Evolutionary conservation across 92 coral and sea anemone species (phyloP).

Genomic region (Epizoanthus ramosus): DNA sequence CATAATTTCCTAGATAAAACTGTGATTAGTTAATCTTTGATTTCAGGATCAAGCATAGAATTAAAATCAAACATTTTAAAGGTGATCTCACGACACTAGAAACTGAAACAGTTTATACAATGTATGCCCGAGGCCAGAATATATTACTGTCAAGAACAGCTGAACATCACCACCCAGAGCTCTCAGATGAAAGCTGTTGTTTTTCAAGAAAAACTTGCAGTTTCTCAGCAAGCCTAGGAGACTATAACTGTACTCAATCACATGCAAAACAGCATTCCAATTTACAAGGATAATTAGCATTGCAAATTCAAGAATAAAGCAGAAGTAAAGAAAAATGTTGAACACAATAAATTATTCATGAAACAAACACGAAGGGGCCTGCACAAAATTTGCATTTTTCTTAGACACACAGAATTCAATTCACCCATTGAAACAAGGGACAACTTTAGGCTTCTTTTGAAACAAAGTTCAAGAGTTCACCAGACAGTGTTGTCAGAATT

Average conservation of each 20-base stretch:
- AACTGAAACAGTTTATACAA: not conserved
- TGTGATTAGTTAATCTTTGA: not conserved
- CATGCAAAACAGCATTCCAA: not conserved
- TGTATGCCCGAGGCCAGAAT: constrained; percentile 11
- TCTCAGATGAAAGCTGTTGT: not conserved
- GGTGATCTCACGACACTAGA: not conserved
- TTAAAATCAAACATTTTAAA: not conserved
- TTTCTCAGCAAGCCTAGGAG: not conserved
- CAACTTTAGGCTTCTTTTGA: not conserved
- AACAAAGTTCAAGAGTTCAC: constrained; percentile 1
- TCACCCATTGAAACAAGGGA: not conserved
- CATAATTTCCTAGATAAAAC: not conserved
- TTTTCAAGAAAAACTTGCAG: not conserved
- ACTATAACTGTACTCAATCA: not conserved
- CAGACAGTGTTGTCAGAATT: not conserved
- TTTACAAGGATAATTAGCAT: not conserved
- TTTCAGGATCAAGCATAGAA: not conserved
- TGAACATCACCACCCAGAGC: not conserved
- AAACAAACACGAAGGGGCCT: not conserved
- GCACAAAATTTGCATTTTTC: constrained; percentile 12
- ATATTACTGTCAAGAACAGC: not conserved
- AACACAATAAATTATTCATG: constrained; percentile 14
- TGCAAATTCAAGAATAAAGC: not conserved
- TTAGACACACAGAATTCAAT: constrained; percentile 7
- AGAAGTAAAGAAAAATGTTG: not conserved